Evolutionary conservation across 2,888 invertebrate genomes (phyloP).

Genomic region (Drosophila phalerata): DNA sequence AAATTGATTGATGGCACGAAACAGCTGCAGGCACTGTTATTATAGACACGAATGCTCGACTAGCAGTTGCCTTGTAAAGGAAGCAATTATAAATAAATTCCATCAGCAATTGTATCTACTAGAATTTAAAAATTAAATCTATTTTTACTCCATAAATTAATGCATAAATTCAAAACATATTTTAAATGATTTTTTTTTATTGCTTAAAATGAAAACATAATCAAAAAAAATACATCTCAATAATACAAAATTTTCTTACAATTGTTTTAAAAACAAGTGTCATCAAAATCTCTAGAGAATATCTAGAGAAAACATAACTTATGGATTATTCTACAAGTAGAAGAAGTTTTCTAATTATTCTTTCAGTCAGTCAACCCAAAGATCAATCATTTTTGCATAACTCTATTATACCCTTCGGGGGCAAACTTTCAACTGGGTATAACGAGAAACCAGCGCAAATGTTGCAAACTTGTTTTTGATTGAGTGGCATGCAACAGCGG

Average conservation of each 20-base stretch:
- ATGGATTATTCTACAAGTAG: not conserved
- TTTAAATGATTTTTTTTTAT: no score
- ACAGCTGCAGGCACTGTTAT: slow-evolving; percentile 7
- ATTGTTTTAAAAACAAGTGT: not conserved
- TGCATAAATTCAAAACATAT: no score
- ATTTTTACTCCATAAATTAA: no score
- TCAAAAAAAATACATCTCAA: no score
- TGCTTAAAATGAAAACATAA: no score
- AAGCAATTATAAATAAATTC: no score
- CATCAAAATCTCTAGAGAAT: not conserved
- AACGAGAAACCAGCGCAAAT: slow-evolving; percentile 12
- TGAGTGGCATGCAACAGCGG: slow-evolving; percentile 46
- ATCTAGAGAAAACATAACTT: not conserved
- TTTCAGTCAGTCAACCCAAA: not conserved
- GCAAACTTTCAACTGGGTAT: not conserved
- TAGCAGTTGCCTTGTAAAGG: not conserved
- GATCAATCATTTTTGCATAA: not conserved
- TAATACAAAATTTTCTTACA: no score
- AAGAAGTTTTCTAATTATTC: no score
- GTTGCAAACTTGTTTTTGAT: slow-evolving; percentile 40
- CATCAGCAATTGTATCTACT: no score
- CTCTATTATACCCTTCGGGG: not conserved
- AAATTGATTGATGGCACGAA: slow-evolving; percentile 62
- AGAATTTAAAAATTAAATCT: no score
- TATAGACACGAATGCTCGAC: not conserved